A percentile compares a stretch with the other conserved stretches of the same genome.
Conservation (phyloP, 2,888 invertebrate genomes). For the Isotomurus palustris region DNA sequence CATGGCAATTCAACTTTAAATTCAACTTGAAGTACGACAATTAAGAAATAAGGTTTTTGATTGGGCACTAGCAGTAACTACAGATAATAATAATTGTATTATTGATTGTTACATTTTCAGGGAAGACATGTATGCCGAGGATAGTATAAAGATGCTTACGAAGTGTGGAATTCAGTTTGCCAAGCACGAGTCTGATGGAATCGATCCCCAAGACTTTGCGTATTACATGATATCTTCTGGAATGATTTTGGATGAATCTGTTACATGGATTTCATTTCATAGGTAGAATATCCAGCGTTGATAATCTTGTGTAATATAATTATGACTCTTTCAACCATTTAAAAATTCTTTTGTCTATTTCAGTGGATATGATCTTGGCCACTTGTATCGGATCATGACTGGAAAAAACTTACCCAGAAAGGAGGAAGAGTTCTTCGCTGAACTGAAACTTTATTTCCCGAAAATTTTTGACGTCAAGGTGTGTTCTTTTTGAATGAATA, state of each 20-base stretch:
- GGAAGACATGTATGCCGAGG: conserved; percentile 23
- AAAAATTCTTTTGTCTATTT: conserved; percentile 29
- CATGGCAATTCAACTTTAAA: conserved; percentile 61
- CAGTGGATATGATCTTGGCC: conserved; percentile 97
- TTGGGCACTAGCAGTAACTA: too few species aligned
- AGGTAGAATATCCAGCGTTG: too few species aligned
- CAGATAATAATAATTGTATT: background rate
- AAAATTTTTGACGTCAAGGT: conserved; percentile 85
- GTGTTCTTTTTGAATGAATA: too few species aligned
- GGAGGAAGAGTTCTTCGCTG: conserved; percentile 92
- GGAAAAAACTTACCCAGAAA: conserved; percentile 90
- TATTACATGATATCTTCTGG: conserved; percentile 26
- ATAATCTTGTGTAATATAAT: too few species aligned
- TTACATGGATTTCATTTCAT: conserved; percentile 27
- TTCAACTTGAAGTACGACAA: conserved; percentile 54
- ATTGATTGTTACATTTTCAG: background rate
- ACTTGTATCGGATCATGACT: conserved; percentile 88
- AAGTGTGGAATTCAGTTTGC: conserved; percentile 27
- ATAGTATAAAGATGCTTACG: conserved; percentile 23
- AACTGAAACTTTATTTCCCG: conserved; percentile 87
- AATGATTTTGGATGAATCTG: conserved; percentile 12
- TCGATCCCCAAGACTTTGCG: conserved; percentile 20
- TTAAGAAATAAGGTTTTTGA: background rate
- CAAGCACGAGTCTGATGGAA: conserved; percentile 22
- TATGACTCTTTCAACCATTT: background rate